Base-by-base conservation (phyloP, 2,797 vertebrate genomes). In the Danionella dracula region DNA sequence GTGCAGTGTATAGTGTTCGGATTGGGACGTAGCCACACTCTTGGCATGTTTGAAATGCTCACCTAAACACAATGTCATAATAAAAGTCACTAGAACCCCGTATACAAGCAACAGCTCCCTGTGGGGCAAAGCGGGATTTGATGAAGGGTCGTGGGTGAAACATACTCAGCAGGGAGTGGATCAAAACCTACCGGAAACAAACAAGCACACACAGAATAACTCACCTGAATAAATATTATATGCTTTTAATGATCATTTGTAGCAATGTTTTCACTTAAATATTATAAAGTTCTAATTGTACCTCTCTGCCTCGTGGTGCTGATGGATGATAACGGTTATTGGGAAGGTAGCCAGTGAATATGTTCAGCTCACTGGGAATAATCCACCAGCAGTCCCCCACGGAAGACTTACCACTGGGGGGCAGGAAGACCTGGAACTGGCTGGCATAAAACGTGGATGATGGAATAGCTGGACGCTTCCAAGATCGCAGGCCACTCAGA, bases 311-410 rank as follows among this genome's bases (percentile, higher is more conserved):
- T 60, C 88, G 93, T n/a, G 95, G 93, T 1, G 89, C 62, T 0
- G 95, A 95, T 27, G 97, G 94, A 73, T 97, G 94, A 82, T 97
- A 95, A 21, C 97, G 92, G 72, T 96, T 98, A 85, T 98, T 99
- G 70, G 97, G 90, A 73, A 99, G 84, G 64, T 98, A 99, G 2
- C 95, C 95, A 0, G 94, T 95, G 82, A 98, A 97, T 86, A 97
- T 92, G 74, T 92, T 98, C 66, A 99, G 81, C 67, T 99, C 96
- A 0, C 93, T 96, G 5, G 96, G 92, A 71, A 99, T 88, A 74
- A 99, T 82, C 96, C 96, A 99, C 96, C 96, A 99, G 0, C 90
- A 88, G 71, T 94, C 91, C 0, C 93, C 94, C 8, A 93, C 84
- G 37, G 88, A 85, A 1, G 73, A 37, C 23, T 92, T 93, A 70